These are phyloP conservation scores for Microcebus tavaratra DNA, from an alignment of 2,113 vertebrate species.

Conservation along the genomic window DNA sequence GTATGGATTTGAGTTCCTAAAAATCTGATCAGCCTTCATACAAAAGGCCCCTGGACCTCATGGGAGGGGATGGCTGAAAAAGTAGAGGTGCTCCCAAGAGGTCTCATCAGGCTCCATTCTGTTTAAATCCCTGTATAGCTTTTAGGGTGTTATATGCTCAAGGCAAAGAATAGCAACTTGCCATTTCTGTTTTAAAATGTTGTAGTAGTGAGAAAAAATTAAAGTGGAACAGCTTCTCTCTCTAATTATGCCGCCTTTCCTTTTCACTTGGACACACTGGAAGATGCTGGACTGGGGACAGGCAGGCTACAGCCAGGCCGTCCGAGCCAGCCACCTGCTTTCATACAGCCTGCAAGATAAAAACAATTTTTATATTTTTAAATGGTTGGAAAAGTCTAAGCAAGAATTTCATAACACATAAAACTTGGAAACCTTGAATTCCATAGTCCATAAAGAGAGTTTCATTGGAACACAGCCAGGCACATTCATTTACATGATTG, in stretches of 20 bases:
- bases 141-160: background rate
- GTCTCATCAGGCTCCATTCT: accelerated
- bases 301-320: background rate
- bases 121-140: background rate
- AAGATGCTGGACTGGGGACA: background rate
- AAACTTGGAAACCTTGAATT: background rate
- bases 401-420: background rate
- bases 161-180: background rate
- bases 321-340: background rate
- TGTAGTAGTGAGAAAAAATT: background rate
- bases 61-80: background rate
- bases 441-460: background rate
- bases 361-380: background rate
- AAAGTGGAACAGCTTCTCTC: background rate
- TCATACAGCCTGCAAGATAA: background rate
- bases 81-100: background rate
- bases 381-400: background rate
- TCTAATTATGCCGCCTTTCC: background rate
- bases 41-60: background rate
- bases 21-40: background rate
- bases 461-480: too few relatives aligned
- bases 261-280: background rate
- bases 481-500: accelerated
- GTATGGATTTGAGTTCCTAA: background rate
- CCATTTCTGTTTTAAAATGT: background rate